Evolutionary conservation across 2,113 vertebrate species (phyloP).

Genomic region (Pseudonaja textilis): DNA sequence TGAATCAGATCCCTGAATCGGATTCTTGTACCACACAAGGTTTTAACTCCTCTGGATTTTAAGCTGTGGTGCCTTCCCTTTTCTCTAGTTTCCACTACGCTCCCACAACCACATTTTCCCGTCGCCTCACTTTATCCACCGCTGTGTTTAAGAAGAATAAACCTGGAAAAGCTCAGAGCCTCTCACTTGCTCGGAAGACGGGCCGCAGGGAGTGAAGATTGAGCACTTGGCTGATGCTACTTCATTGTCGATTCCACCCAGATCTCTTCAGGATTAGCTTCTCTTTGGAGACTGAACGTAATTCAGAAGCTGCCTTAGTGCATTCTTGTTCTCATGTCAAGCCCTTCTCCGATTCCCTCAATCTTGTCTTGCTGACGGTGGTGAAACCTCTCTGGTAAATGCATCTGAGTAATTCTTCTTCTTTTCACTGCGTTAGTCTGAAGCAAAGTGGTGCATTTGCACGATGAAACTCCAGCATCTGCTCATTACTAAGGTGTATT

Average conservation of each 20-base stretch:
- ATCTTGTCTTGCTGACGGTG: slow-evolving; percentile 58
- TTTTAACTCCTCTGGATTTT: not conserved
- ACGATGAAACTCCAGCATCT: slow-evolving; percentile 55
- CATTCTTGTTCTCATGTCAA: slow-evolving; percentile 27
- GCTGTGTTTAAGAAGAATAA: not conserved
- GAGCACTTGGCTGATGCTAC: not conserved
- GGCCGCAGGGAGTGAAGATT: not conserved
- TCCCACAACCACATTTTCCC: not conserved
- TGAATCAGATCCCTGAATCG: not conserved
- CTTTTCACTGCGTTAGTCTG: slow-evolving; percentile 33
- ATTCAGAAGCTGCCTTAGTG: slow-evolving; percentile 32
- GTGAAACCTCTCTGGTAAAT: slow-evolving; percentile 71
- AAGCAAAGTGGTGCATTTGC: slow-evolving; percentile 44
- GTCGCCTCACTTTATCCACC: not conserved
- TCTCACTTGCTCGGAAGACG: accelerated
- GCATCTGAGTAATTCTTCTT: slow-evolving; percentile 72
- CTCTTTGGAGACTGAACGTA: slow-evolving; percentile 39
- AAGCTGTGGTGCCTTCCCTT: not conserved
- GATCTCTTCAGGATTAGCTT: slow-evolving; percentile 12
- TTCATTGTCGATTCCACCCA: not conserved
- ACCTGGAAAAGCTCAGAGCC: not conserved
- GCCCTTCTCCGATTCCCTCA: slow-evolving; percentile 14
- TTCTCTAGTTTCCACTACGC: not conserved
- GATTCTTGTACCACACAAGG: not conserved
- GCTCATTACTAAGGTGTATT: slow-evolving; percentile 32